Percentiles rank a stretch among this genome's conserved stretches.
These are phyloP conservation scores for Hystrix cristata DNA, from an alignment of 2,113 vertebrate species.

Conservation along the genomic window DNA sequence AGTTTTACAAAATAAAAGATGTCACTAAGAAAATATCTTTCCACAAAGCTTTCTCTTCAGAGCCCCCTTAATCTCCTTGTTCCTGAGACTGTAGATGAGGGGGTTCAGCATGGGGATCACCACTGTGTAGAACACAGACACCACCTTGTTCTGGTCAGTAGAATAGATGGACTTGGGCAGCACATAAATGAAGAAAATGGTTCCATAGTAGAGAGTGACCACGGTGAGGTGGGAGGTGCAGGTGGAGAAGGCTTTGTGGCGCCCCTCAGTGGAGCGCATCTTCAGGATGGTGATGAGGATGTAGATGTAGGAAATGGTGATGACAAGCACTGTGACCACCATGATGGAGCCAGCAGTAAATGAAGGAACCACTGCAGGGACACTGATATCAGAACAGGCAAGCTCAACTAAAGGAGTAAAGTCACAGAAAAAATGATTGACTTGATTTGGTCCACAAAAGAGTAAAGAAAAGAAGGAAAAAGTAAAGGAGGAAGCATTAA, in stretches of 20 bases:
- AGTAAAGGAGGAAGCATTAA: not conserved
- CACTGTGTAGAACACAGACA: slow-evolving; percentile 67
- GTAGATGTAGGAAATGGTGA: slow-evolving; percentile 9
- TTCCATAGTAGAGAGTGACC: slow-evolving; percentile 66
- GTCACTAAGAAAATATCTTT: slow-evolving; percentile 2
- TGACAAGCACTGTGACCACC: slow-evolving; percentile 42
- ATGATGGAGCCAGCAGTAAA: slow-evolving; percentile 49
- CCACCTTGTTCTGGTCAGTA: slow-evolving; percentile 63
- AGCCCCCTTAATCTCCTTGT: slow-evolving; percentile 60
- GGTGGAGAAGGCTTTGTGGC: slow-evolving; percentile 68
- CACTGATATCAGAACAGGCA: not conserved
- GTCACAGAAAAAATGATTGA: slow-evolving; percentile 78
- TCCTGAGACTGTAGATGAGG: slow-evolving; percentile 76
- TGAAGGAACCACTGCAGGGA: not conserved
- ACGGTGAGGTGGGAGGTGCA: slow-evolving; percentile 77
- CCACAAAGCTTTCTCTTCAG: slow-evolving; percentile 48
- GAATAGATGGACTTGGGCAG: slow-evolving; percentile 67
- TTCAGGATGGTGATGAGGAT: slow-evolving; percentile 43
- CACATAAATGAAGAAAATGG: slow-evolving; percentile 51
- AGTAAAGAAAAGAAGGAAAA: not conserved
- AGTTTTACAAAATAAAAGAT: not conserved
- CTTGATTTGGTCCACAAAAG: not conserved
- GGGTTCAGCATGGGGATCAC: slow-evolving; percentile 75
- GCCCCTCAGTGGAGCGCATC: not conserved
- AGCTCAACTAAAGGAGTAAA: slow-evolving; percentile 69